Evolutionary conservation across 1,140 invertebrate genomes (phyloP).

Genomic region (Drosophila serrata): DNA sequence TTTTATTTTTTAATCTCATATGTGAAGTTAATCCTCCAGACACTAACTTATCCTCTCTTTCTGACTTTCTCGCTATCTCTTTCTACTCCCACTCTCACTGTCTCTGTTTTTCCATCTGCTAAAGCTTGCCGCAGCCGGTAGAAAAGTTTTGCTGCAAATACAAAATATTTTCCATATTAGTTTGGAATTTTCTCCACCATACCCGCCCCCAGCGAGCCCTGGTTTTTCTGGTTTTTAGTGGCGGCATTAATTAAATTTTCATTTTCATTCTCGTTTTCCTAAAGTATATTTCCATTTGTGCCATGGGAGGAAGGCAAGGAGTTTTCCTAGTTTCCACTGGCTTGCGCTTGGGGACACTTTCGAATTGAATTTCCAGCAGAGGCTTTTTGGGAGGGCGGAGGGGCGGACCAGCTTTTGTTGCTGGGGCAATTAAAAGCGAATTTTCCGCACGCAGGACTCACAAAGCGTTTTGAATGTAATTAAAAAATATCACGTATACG

Average conservation of each 20-base stretch:
- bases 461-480: constrained; percentile 69
- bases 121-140: constrained; percentile 12
- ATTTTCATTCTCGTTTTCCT: constrained; percentile 38
- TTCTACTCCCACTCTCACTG: not conserved
- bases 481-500: constrained; percentile 83
- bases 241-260: constrained; percentile 74
- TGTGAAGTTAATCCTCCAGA: constrained; percentile 10
- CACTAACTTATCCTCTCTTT: not conserved
- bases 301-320: constrained; percentile 12
- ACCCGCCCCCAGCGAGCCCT: constrained; percentile 18
- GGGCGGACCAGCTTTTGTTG: constrained; percentile 9
- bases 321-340: constrained; percentile 38
- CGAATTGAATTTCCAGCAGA: constrained; percentile 31
- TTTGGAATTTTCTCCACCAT: constrained; percentile 47
- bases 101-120: not conserved
- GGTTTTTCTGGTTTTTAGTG: constrained; percentile 53
- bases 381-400: not conserved
- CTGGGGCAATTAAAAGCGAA: constrained; percentile 65
- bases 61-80: not conserved
- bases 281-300: constrained; percentile 44
- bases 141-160: constrained; percentile 63
- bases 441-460: constrained; percentile 55
- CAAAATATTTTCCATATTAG: constrained; percentile 76
- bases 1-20: constrained; percentile 3
- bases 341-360: constrained; percentile 26